phyloP scores from a whole-genome alignment of 2,113 vertebrate species.

The Hydrolagus affinis region DNA sequence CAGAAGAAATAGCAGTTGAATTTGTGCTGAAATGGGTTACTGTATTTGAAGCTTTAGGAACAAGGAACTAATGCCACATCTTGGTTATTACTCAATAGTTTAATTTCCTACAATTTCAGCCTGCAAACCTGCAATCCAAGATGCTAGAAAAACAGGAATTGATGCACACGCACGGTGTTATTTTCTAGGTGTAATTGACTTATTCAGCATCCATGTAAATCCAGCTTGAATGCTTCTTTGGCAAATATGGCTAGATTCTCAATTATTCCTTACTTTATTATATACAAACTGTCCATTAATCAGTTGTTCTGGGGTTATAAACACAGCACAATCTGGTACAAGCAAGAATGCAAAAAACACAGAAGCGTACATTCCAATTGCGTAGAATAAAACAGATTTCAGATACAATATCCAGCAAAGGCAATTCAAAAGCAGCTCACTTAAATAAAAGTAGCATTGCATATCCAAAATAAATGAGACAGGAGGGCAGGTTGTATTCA shows the following conservation, averaged over 20 bases:
- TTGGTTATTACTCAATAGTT: too few relatives aligned
- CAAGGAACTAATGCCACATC: too few relatives aligned
- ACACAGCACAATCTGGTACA: background rate
- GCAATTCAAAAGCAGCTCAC: conserved; percentile 14
- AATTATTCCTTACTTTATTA: conserved; percentile 5
- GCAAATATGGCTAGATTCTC: conserved; percentile 30
- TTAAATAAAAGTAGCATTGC: conserved; percentile 32
- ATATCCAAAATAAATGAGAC: background rate
- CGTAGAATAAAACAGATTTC: conserved; percentile 26
- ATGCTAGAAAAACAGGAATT: background rate
- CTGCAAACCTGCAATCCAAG: background rate
- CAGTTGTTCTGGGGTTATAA: background rate
- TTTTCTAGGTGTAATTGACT: conserved; percentile 10
- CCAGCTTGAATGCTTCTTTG: conserved; percentile 19
- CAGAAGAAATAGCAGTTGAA: too few relatives aligned
- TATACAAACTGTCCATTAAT: conserved; percentile 15
- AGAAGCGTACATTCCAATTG: conserved; percentile 3
- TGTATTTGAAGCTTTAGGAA: too few relatives aligned
- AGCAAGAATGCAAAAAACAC: background rate
- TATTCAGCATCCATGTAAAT: conserved; percentile 6
- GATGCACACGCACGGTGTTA: conserved; percentile 20
- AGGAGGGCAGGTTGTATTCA: too few relatives aligned
- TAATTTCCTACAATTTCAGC: too few relatives aligned
- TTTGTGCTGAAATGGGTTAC: too few relatives aligned
- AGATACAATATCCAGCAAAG: background rate